A percentile compares a stretch with the other conserved stretches of the same genome.
These are phyloP conservation scores for Mimachlamys varia DNA, from an alignment of 2,888 invertebrate species.

Conservation along the genomic window DNA sequence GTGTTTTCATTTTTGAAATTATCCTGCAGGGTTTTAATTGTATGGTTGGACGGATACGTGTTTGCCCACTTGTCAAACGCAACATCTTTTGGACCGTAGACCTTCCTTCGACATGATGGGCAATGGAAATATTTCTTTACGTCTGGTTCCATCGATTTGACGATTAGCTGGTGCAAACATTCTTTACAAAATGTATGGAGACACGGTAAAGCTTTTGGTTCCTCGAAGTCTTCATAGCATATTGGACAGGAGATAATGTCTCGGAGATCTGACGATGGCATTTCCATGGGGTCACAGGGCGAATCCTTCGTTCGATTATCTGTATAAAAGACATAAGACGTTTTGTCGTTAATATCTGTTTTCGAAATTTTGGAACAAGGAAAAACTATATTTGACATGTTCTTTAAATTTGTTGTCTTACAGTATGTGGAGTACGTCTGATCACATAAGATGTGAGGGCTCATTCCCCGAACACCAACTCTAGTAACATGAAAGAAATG, in stretches of 20 bases:
- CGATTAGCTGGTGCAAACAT: background rate
- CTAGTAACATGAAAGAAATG: too few relatives aligned
- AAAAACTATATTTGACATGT: too few relatives aligned
- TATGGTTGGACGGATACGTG: background rate
- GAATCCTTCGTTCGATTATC: background rate
- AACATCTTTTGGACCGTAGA: background rate
- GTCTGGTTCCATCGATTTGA: background rate
- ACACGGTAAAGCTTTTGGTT: background rate
- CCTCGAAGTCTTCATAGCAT: background rate
- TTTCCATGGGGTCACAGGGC: background rate
- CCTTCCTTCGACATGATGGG: background rate
- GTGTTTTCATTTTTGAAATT: background rate
- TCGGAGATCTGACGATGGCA: background rate
- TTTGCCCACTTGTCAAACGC: background rate
- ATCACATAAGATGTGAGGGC: too few relatives aligned
- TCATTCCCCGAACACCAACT: too few relatives aligned
- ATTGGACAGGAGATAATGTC: conserved; percentile 7
- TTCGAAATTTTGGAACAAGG: too few relatives aligned
- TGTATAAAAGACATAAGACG: background rate
- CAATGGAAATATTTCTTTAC: background rate
- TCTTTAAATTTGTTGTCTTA: too few relatives aligned
- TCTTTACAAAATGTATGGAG: conserved; percentile 23
- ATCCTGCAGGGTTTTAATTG: background rate
- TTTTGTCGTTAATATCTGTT: background rate
- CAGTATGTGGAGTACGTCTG: too few relatives aligned